phyloP scores from a whole-genome alignment of 2,797 vertebrate species.

The Platyrinchus mystaceus region DNA sequence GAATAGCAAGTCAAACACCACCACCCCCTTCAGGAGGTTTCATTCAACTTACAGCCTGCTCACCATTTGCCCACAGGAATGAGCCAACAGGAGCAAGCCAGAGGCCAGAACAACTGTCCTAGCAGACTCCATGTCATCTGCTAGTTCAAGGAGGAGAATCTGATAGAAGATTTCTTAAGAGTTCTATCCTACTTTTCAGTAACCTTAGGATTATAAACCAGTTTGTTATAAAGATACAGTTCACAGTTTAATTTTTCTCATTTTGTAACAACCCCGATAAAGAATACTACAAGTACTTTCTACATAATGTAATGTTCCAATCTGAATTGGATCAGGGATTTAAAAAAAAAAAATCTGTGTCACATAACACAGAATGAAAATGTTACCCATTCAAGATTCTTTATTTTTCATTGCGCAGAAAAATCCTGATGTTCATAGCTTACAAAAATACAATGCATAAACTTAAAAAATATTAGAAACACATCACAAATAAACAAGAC shows the following conservation, averaged over 20 bases:
- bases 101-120: neutral
- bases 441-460: neutral
- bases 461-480: slow-evolving; percentile 2
- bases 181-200: neutral
- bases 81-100: neutral
- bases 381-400: neutral
- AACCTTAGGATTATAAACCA: neutral
- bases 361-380: neutral
- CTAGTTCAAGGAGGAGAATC: neutral
- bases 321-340: neutral
- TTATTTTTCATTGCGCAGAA: neutral
- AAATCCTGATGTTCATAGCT: neutral
- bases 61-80: neutral
- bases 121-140: neutral
- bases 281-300: neutral
- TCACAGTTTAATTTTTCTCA: neutral
- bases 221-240: neutral
- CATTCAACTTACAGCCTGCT: neutral
- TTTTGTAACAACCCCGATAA: neutral
- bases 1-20: neutral
- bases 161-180: neutral
- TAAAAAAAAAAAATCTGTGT: neutral
- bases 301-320: neutral
- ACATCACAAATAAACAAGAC: neutral
- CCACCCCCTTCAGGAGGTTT: neutral